phyloP scores from a whole-genome alignment of 92 coral and sea anemone species.

The Zoanthus sansibaricus region DNA sequence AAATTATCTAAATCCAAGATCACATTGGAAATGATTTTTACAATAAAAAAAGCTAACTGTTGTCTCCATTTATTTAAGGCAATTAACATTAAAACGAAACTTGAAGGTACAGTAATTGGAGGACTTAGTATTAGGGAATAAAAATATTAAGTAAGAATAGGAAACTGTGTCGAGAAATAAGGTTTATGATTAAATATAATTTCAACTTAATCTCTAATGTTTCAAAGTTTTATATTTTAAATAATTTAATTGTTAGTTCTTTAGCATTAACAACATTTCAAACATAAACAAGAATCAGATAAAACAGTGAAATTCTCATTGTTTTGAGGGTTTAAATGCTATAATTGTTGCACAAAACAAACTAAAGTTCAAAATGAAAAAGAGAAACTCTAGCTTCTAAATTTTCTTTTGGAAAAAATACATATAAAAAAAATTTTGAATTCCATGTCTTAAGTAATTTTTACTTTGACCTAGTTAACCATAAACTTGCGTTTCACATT shows the following conservation, averaged over 20 bases:
- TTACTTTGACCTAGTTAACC: slow-evolving; percentile 9
- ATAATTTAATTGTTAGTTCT: background rate
- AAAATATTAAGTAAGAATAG: background rate
- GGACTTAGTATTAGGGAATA: background rate
- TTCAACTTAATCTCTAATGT: background rate
- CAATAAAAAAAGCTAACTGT: background rate
- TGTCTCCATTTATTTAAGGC: background rate
- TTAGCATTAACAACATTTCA: background rate
- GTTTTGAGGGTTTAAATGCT: background rate
- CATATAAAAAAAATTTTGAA: background rate
- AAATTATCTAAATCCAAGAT: too few species aligned
- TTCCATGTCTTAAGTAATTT: slow-evolving; percentile 35
- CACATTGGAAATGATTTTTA: background rate
- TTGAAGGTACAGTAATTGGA: background rate
- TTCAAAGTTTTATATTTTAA: background rate
- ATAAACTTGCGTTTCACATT: slow-evolving; percentile 10
- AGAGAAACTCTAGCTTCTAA: background rate
- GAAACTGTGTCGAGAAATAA: background rate
- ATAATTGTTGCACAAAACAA: background rate
- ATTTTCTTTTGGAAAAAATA: background rate
- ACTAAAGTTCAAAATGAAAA: background rate
- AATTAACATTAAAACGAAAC: background rate
- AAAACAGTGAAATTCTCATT: background rate
- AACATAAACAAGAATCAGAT: background rate
- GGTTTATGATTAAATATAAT: background rate